Evolutionary conservation across 2,797 vertebrate species (phyloP).

Genomic region (Esox lucius): DNA sequence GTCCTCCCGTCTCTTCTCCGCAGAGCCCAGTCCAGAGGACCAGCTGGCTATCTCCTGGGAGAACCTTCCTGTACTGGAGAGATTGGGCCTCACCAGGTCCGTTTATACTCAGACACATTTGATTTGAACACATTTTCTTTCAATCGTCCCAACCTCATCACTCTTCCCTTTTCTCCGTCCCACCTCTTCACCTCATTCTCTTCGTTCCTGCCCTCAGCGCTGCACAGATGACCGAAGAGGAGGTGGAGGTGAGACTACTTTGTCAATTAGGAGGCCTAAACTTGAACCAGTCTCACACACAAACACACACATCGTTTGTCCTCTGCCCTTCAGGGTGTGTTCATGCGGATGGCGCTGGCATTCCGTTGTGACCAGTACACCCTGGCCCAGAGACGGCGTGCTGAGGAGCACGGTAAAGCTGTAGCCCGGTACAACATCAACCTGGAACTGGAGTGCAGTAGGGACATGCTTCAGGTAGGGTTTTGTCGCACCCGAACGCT

Average conservation of each 20-base stretch:
- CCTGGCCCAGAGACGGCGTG: constrained; percentile 52
- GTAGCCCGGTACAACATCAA: constrained; percentile 69
- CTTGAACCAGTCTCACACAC: not conserved
- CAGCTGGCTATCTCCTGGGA: constrained; percentile 25
- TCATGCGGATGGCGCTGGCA: constrained; percentile 40
- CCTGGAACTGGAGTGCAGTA: constrained; percentile 61
- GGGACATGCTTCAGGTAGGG: constrained; percentile 60
- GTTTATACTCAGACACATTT: not conserved
- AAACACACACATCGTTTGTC: not conserved
- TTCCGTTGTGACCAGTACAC: constrained; percentile 55
- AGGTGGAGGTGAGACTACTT: constrained; percentile 43
- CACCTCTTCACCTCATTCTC: not conserved
- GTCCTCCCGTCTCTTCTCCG: not conserved
- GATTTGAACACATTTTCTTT: not conserved
- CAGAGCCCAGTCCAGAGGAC: constrained; percentile 27
- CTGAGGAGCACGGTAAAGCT: constrained; percentile 62
- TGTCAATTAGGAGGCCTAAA: too few relatives aligned
- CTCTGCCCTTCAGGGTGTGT: constrained; percentile 27
- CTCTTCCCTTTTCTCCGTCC: not conserved
- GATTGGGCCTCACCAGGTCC: constrained; percentile 48
- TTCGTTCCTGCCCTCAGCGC: constrained; percentile 20
- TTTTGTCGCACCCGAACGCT: not conserved
- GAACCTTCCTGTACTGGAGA: constrained; percentile 33
- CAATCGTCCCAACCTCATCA: not conserved
- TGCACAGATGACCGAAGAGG: constrained; percentile 44